phyloP scores from a whole-genome alignment of 2,888 invertebrate species.

The Hesperia comma region DNA sequence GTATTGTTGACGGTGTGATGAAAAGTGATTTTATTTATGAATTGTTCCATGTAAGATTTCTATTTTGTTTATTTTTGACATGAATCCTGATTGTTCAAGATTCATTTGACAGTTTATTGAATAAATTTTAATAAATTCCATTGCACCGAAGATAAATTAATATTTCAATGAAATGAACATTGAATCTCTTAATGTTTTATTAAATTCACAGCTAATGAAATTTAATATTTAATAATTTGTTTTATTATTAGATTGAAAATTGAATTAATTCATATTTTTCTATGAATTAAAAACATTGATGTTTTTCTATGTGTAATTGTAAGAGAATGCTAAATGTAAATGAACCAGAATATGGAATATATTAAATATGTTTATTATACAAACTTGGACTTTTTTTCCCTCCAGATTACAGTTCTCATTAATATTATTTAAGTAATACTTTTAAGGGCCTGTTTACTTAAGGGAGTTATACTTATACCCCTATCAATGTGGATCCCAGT shows the following conservation, averaged over 20 bases:
- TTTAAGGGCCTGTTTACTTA: too few species aligned
- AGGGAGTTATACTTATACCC: too few species aligned
- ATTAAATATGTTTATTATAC: not conserved
- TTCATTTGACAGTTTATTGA: too few species aligned
- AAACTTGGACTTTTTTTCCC: not conserved
- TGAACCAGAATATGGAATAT: constrained; percentile 1
- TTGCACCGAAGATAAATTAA: not conserved
- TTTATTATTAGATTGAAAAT: constrained; percentile 14
- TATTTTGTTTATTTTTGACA: constrained; percentile 14
- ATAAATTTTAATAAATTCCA: not conserved
- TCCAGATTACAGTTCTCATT: too few species aligned
- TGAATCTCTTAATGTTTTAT: constrained; percentile 17
- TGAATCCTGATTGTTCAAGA: not conserved
- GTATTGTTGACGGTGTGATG: not conserved
- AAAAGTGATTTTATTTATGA: constrained; percentile 12
- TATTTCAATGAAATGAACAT: not conserved
- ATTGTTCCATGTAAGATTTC: constrained; percentile 15
- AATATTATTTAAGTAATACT: too few species aligned
- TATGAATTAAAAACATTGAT: constrained; percentile 12
- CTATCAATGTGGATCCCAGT: too few species aligned
- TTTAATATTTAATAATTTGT: constrained; percentile 1
- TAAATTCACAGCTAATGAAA: not conserved
- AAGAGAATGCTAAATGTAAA: constrained; percentile 14
- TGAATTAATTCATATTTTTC: constrained; percentile 22
- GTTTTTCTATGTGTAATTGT: constrained; percentile 4